A percentile compares a stretch with the other conserved stretches of the same genome.
Conservation (phyloP, 2,888 invertebrate species). For the Pyrgus malvae region DNA sequence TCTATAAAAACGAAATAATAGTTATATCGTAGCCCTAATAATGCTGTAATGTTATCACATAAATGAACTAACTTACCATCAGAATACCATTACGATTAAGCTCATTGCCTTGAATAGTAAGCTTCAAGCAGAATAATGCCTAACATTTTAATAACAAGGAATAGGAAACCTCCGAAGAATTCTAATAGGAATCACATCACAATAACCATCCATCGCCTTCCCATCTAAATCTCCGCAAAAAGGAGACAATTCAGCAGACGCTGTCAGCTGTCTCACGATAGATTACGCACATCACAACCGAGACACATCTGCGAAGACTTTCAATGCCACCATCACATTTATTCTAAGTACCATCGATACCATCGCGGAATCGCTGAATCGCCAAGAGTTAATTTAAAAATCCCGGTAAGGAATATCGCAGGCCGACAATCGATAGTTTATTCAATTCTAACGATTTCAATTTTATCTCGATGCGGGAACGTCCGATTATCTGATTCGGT, state of each 20-base stretch:
- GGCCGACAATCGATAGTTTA: constrained; percentile 51
- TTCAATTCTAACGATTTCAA: constrained; percentile 62
- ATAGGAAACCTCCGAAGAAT: constrained; percentile 2
- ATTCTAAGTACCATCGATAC: constrained; percentile 31
- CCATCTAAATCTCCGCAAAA: constrained; percentile 23
- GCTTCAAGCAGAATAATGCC: background rate
- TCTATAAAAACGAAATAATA: too few relatives aligned
- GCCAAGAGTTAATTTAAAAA: constrained; percentile 48
- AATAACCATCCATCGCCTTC: background rate
- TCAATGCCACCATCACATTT: constrained; percentile 30
- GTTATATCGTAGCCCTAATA: too few relatives aligned
- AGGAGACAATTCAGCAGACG: constrained; percentile 12
- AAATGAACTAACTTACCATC: background rate
- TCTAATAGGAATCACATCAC: constrained; percentile 3
- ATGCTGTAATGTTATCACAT: too few relatives aligned
- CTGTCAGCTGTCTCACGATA: constrained; percentile 18
- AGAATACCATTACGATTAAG: background rate
- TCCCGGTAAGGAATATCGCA: constrained; percentile 48
- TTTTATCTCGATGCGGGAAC: constrained; percentile 53
- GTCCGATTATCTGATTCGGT: constrained; percentile 53
- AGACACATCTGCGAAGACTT: constrained; percentile 19
- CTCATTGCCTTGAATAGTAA: background rate
- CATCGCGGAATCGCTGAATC: constrained; percentile 31
- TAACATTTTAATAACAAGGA: constrained; percentile 1
- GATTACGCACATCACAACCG: constrained; percentile 17